Evolutionary conservation across 2,113 vertebrate genomes (phyloP), one percentile per base, ranked within the genome.

Genomic region (Oreochromis aureus): DNA sequence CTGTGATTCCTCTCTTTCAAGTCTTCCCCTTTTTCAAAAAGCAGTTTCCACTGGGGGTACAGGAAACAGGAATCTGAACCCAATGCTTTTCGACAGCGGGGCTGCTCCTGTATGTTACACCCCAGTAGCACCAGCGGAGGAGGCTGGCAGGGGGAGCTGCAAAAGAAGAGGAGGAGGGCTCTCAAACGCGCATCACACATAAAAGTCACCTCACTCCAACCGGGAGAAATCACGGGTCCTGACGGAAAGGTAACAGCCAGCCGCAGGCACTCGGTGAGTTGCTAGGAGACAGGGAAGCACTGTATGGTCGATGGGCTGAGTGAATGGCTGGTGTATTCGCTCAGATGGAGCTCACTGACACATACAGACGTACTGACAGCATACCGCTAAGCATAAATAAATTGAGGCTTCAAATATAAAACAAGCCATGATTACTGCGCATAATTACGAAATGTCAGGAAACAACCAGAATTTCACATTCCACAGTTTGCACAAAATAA

Each of bases 151-250:
- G 48, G 27, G 73, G 27, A 58, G 44, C 18, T 41, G 22, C 58
- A 51, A 27, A 27, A 36, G 61, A 59, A 22, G 86, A 39, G 80
- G 86, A 61, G 79, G 86, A 39, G 36, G 90, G 71, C 89, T 94
- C 92, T 94, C 85, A 89, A 91, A 93, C 85, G 89, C 88, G 92
- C 89, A 95, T 93, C 89, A 89, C 91, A 95, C 91, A 96, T 95
- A 91, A 96, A 96, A 95, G 94, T 94, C 89, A 91, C 95, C 92
- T 96, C 94, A 89, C 89, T 93, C 91, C 92, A 94, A 93, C 91
- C 83, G 84, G 90, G 92, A 95, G 89, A 92, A 94, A 95, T 95
- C 90, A 92, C 71, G 86, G 87, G 90, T 90, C 87, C 89, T 89
- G 92, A 92, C 88, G 78, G 93, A 94, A 96, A 95, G 94, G 95